These are phyloP conservation scores for Himalopsyche tibetana DNA, from an alignment of 2,888 invertebrate genomes.

Conservation along the genomic window DNA sequence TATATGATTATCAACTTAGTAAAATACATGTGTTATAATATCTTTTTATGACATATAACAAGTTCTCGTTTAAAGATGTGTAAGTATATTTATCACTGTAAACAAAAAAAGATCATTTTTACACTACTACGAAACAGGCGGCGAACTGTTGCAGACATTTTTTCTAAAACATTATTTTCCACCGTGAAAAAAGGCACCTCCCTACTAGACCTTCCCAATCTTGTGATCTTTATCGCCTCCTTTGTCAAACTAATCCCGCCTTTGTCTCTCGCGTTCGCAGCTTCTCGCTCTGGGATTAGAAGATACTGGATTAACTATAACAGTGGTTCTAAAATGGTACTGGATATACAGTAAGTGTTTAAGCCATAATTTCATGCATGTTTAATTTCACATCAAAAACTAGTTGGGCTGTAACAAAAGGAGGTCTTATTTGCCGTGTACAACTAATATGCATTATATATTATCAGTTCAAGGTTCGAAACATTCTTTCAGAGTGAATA, in stretches of 20 bases:
- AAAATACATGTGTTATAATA: too few species aligned
- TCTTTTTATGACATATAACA: too few species aligned
- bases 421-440: too few species aligned
- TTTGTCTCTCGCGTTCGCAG: conserved; percentile 22
- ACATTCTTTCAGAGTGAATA: too few species aligned
- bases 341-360: background rate
- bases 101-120: too few species aligned
- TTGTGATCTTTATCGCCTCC: conserved; percentile 37
- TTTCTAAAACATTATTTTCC: background rate
- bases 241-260: conserved; percentile 27
- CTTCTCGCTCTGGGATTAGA: conserved; percentile 26
- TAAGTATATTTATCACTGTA: too few species aligned
- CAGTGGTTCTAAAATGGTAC: background rate
- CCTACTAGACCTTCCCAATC: background rate
- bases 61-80: too few species aligned
- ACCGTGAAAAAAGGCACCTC: conserved; percentile 5
- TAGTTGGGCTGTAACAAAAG: background rate
- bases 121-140: background rate
- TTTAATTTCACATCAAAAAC: background rate
- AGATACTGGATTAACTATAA: background rate
- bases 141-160: background rate
- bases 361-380: background rate
- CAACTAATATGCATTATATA: too few species aligned
- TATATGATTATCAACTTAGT: too few species aligned
- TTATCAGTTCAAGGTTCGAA: too few species aligned